These are phyloP conservation scores for Passer domesticus DNA, from an alignment of 2,113 vertebrate species.

Conservation along the genomic window DNA sequence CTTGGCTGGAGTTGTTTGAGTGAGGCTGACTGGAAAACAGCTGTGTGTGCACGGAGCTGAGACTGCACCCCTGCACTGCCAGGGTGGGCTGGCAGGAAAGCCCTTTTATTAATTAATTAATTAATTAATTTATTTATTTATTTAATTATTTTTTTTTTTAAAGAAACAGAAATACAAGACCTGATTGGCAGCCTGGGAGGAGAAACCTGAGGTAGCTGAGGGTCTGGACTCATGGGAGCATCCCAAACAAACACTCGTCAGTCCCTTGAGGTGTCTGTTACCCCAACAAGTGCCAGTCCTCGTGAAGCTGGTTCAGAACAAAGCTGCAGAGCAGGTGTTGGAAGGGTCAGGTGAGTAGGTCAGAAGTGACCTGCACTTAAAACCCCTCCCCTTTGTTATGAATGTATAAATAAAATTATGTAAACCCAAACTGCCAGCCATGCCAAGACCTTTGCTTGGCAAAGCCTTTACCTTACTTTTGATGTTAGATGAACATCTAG, in stretches of 20 bases:
- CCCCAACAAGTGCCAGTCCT: neutral
- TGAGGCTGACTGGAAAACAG: neutral
- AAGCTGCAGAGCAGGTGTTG: neutral
- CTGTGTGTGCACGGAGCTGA: neutral
- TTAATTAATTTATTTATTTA: too few species aligned
- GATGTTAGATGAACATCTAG: neutral
- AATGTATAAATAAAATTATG: neutral
- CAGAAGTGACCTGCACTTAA: neutral
- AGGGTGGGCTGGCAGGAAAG: neutral
- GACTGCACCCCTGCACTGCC: neutral
- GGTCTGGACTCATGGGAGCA: neutral
- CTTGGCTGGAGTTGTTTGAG: neutral
- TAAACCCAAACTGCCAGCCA: neutral
- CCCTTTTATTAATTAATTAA: too few species aligned
- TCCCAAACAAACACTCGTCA: neutral
- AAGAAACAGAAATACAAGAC: neutral
- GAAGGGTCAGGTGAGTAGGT: neutral
- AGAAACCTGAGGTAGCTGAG: neutral
- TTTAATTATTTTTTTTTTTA: too few species aligned
- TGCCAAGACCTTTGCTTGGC: neutral
- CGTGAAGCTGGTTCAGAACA: rapidly evolving
- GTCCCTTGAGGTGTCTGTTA: neutral
- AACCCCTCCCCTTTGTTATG: neutral
- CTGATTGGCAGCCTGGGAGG: neutral
- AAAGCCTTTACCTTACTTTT: constrained; percentile 24